Base-by-base conservation (phyloP, 1,140 invertebrate genomes). In the Acromyrmex echinatior region DNA sequence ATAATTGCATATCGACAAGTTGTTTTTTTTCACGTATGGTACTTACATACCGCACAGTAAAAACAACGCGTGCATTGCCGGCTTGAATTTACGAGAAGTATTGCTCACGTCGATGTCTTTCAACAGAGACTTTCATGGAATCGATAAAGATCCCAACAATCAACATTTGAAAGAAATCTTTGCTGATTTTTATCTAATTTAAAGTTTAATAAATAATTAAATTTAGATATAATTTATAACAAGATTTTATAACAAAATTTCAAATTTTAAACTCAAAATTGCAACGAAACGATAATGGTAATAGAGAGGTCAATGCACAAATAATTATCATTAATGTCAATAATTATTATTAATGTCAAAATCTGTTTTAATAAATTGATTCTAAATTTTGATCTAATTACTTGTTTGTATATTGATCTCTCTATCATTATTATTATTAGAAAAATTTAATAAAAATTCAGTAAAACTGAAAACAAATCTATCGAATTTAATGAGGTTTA, bases 1-100 rank as follows among this genome's bases (percentile, higher is more conserved):
- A 39, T 74, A 79, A 82, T 78, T 68, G 9, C 7, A 45, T 71
- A 81, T 76, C 39, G 49, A 45, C 16, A 49, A 76, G 68, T 53
- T 53, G 58, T 87, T 12, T 74, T 35, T 45, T 45, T 45, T 58
- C 53, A 14, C 16, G 39, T 76, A 85, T 35, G 39, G 31, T 35
- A 35, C 31, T 35, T 35, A 35, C 31, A 6, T 76, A 77, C 51
- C 66, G 79, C 25, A 35, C 9, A 6, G 49, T 60, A 10, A 16
- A 53, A 79, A 35, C 63, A 21, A 39, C 1, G 28, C 21, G 14
- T 31, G 56, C 14, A 9, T 5, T 53, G 18, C 53, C 18, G 18
- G 28, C 35, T 7, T 6, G 35, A n/a, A 3, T 4, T 21, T 25
- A 1, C 12, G 4, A 51, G 9, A 49, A 1, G 10, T 49, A 49